These are phyloP conservation scores for Heliconius himera DNA, from an alignment of 1,140 invertebrate genomes.

Conservation along the genomic window DNA sequence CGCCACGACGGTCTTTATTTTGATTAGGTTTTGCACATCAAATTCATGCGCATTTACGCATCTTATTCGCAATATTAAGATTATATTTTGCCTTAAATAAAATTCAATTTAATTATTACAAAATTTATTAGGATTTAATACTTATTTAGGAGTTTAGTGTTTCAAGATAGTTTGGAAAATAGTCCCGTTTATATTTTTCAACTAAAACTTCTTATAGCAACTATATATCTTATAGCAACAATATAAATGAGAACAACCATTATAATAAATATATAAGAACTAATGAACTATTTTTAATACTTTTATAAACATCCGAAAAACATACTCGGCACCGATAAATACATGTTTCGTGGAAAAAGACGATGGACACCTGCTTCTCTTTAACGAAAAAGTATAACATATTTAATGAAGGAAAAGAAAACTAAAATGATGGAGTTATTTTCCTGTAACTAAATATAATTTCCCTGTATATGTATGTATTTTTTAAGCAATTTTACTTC, in stretches of 20 bases:
- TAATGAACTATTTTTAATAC: conserved; percentile 2
- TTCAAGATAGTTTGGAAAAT: too few relatives aligned
- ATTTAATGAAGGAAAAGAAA: neutral
- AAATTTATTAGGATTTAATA: too few relatives aligned
- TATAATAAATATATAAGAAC: neutral
- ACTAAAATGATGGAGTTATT: neutral
- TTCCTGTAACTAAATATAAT: neutral
- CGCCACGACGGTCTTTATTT: too few relatives aligned
- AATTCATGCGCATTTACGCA: too few relatives aligned
- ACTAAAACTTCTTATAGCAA: too few relatives aligned
- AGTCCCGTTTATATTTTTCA: too few relatives aligned
- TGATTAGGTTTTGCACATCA: too few relatives aligned
- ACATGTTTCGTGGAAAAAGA: neutral
- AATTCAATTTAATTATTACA: too few relatives aligned
- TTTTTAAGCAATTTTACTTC: too few relatives aligned
- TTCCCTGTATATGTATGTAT: neutral
- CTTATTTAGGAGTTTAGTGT: too few relatives aligned
- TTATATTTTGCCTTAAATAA: too few relatives aligned
- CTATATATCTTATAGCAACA: neutral
- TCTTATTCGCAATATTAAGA: too few relatives aligned
- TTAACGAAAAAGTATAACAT: neutral
- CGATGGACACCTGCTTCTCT: conserved; percentile 3
- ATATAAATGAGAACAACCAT: neutral
- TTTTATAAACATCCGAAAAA: neutral
- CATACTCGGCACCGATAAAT: neutral